Evolutionary conservation across 2,797 vertebrate species (phyloP).

Genomic region (Echeneis naucrates): DNA sequence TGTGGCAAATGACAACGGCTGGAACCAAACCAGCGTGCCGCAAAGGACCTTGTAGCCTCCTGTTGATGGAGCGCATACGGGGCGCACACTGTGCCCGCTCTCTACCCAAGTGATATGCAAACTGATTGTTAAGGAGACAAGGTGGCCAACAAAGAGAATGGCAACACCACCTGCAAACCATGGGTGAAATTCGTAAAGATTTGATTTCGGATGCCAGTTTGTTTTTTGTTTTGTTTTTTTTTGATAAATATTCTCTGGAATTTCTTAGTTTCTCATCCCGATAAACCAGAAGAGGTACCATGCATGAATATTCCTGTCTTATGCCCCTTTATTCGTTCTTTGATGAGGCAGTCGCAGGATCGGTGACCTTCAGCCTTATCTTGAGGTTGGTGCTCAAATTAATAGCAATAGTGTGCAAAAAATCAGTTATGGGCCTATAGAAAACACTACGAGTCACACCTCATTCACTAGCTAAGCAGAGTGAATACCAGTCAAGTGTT

Average conservation of each 20-base stretch:
- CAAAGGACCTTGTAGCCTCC: too few relatives aligned
- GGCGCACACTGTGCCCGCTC: too few relatives aligned
- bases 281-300: not conserved
- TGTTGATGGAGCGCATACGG: too few relatives aligned
- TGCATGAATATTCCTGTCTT: not conserved
- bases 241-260: not conserved
- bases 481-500: constrained; percentile 47
- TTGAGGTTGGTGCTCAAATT: constrained; percentile 10
- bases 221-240: too few relatives aligned
- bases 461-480: constrained; percentile 43
- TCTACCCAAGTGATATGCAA: too few relatives aligned
- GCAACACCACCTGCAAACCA: too few relatives aligned
- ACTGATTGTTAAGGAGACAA: too few relatives aligned
- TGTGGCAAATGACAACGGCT: too few relatives aligned
- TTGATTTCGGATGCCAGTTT: not conserved
- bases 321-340: not conserved
- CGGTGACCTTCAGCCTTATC: constrained; percentile 17
- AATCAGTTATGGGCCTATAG: constrained; percentile 2
- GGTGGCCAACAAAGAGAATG: too few relatives aligned
- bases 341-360: not conserved
- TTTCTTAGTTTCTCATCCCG: not conserved
- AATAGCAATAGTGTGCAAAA: constrained; percentile 3
- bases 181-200: not conserved
- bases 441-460: constrained; percentile 31
- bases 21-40: too few relatives aligned